These are phyloP conservation scores for Picus viridis DNA, from an alignment of 2,797 vertebrate genomes.

Conservation along the genomic window DNA sequence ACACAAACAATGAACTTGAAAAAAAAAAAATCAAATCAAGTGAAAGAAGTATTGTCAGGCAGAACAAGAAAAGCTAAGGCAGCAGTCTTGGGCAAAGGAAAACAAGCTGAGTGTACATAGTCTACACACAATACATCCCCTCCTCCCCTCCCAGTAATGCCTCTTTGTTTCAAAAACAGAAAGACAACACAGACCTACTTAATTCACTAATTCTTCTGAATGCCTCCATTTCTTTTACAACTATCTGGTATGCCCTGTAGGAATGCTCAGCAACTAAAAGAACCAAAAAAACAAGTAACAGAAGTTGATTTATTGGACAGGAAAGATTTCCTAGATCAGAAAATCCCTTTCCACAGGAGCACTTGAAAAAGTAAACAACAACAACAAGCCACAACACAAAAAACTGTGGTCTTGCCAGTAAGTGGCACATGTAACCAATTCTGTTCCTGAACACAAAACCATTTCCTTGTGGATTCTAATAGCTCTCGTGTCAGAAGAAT, in stretches of 20 bases:
- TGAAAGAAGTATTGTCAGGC: slow-evolving; percentile 51
- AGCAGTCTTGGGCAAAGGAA: slow-evolving; percentile 40
- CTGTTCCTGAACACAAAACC: background rate
- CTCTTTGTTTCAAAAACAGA: slow-evolving; percentile 37
- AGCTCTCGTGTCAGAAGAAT: background rate
- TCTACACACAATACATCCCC: background rate
- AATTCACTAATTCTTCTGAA: slow-evolving; percentile 55
- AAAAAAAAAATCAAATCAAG: background rate
- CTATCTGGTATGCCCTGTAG: slow-evolving; percentile 7
- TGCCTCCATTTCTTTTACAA: slow-evolving; percentile 36
- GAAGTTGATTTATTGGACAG: slow-evolving; percentile 7
- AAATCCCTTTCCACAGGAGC: background rate
- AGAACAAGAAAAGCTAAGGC: slow-evolving; percentile 43
- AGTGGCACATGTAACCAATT: background rate
- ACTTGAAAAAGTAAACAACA: background rate
- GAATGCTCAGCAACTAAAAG: slow-evolving; percentile 20
- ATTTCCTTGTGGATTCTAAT: background rate
- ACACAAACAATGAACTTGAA: slow-evolving; percentile 31
- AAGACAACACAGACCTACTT: slow-evolving; percentile 21
- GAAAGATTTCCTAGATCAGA: slow-evolving; percentile 16
- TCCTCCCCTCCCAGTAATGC: background rate
- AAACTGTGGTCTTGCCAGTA: background rate
- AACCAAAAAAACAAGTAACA: background rate
- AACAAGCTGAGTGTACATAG: slow-evolving; percentile 45
- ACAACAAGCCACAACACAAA: background rate